Evolutionary conservation across 30 jellyfish, hydroid and myxozoan genomes (phyloP).

Genomic region (Aurelia sp.): DNA sequence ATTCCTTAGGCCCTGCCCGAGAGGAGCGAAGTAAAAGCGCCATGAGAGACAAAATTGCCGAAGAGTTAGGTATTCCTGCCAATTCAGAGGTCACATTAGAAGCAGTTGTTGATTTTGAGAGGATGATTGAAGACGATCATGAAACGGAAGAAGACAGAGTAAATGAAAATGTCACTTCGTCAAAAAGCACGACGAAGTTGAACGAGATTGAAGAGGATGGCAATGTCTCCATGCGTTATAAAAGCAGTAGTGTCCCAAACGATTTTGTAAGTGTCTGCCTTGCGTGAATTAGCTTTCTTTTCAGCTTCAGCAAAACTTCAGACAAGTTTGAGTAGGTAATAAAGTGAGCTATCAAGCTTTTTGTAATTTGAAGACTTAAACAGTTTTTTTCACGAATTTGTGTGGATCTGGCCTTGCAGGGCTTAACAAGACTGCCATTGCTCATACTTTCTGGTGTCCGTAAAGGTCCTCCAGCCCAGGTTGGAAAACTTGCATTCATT

Average conservation of each 20-base stretch:
- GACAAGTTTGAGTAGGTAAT: too few relatives aligned
- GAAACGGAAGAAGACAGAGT: constrained; percentile 13
- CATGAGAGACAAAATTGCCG: constrained; percentile 22
- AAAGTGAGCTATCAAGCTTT: too few relatives aligned
- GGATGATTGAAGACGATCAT: constrained; percentile 1
- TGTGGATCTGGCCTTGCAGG: too few relatives aligned
- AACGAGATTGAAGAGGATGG: neutral
- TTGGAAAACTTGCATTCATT: too few relatives aligned
- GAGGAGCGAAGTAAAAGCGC: constrained; percentile 30
- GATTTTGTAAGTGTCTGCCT: constrained; percentile 45
- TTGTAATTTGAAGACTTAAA: too few relatives aligned
- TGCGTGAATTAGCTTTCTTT: neutral
- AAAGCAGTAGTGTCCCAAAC: constrained; percentile 35
- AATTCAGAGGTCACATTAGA: constrained; percentile 47
- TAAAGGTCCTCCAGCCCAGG: too few relatives aligned
- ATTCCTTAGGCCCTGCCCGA: neutral
- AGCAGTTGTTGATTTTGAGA: constrained; percentile 47
- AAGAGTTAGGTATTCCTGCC: constrained; percentile 38
- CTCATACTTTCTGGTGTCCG: too few relatives aligned
- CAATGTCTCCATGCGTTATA: neutral
- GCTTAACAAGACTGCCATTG: too few relatives aligned
- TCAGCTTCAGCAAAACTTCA: too few relatives aligned
- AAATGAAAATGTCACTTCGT: neutral
- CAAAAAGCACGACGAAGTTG: neutral
- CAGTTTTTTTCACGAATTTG: too few relatives aligned